phyloP scores from a whole-genome alignment of 92 coral and sea anemone genomes.

The Phenganax subtilis region DNA sequence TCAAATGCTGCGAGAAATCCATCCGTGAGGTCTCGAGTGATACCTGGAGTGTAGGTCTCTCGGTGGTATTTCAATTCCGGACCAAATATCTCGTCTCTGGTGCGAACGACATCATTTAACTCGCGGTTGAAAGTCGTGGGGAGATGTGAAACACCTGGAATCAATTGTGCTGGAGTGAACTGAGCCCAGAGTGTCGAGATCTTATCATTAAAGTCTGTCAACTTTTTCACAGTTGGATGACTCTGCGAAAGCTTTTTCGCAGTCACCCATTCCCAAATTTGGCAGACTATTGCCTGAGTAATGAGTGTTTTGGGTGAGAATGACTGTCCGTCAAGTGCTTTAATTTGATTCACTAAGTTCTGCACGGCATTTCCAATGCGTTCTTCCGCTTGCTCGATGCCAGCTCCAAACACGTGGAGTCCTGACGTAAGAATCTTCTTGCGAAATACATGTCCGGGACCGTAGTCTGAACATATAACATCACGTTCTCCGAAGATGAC shows the following conservation, averaged over 20 bases:
- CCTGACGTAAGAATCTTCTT: conserved; percentile 4
- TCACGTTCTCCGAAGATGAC: conserved; percentile 33
- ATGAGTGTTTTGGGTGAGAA: conserved; percentile 16
- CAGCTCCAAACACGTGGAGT: conserved; percentile 5
- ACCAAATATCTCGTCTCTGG: conserved; percentile 45
- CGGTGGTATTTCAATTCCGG: conserved; percentile 38
- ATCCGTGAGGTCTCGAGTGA: conserved; percentile 54
- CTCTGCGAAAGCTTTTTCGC: background rate
- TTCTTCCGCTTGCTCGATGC: conserved; percentile 10
- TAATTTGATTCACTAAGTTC: background rate
- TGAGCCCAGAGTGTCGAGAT: conserved; percentile 2
- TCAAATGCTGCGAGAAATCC: conserved; percentile 45
- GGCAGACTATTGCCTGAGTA: conserved; percentile 10
- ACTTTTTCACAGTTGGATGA: conserved; percentile 2
- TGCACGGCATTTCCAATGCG: conserved; percentile 1
- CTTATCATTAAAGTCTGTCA: conserved; percentile 10
- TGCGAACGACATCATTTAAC: conserved; percentile 13
- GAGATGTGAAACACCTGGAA: conserved; percentile 34
- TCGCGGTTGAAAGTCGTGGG: conserved; percentile 30
- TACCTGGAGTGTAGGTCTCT: conserved; percentile 31
- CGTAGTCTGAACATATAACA: conserved; percentile 29
- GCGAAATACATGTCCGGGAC: conserved; percentile 14
- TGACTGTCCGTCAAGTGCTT: conserved; percentile 8
- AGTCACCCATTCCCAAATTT: conserved; percentile 28
- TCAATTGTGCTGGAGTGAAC: conserved; percentile 21